Base-by-base conservation (phyloP, 2,113 vertebrate species). In the Donacobius atricapilla region DNA sequence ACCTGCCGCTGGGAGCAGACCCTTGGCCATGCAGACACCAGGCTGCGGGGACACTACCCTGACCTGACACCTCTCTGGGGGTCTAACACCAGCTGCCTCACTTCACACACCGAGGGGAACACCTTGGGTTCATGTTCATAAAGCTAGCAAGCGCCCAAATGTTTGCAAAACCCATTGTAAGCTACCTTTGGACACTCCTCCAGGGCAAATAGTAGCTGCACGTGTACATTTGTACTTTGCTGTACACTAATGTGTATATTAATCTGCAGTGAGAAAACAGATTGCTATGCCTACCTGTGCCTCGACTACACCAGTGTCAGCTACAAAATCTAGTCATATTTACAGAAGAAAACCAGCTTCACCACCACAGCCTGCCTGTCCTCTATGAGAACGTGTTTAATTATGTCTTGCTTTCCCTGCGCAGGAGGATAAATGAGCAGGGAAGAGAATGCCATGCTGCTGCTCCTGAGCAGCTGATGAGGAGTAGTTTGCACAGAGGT, bases 391-490 rank as follows among this genome's bases (percentile, higher is more conserved):
- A 81, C 2, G 48, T 35, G 39, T 92, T 94, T 91, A 95, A 93
- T 96, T 93, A 94, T 6, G 51, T 73, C 82, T 95, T 83, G n/a
- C 82, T 93, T 92, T 73, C 76, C 51, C 85, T 56, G 48, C 0
- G 5, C 42, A 40, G 78, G 75, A 93, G 75, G 79, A 73, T 86
- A 80, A 70, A n/a, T 8, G 71, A 93, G 75, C 48, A 44, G 58
- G 90, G 77, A 91, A 58, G 87, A 63, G 42, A 83, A 89, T 2
- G 37, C 37, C 0, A 3, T n/a, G 73, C 53, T 33, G 81, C 1
- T 61, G 57, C 82, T 96, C 58, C 81, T 9, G 53, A 95, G 84
- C 70, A 89, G 75, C 81, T 83, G 84, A 79, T 9, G 70, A 94
- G 81, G 40, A 82, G 39, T 13, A 60, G 58, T 21, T 94, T 93